phyloP scores from a whole-genome alignment of 92 coral and sea anemone genomes.

The Blastomussa wellsi region DNA sequence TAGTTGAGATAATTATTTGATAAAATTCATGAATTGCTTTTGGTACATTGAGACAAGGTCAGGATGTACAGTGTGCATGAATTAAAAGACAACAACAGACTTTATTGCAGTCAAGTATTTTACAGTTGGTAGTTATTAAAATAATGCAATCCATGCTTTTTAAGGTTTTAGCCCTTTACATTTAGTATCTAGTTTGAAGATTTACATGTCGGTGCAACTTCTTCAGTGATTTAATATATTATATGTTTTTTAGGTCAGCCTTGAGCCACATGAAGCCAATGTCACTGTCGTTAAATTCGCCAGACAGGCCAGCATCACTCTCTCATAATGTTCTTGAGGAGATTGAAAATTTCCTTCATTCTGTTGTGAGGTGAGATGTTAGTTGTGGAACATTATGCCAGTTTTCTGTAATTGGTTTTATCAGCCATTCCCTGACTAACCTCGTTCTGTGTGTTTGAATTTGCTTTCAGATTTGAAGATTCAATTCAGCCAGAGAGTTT shows the following conservation, averaged over 20 bases:
- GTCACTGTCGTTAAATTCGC: slow-evolving; percentile 81
- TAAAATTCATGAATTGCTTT: background rate
- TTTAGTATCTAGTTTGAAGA: background rate
- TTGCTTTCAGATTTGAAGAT: slow-evolving; percentile 69
- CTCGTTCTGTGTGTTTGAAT: background rate
- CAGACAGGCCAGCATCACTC: slow-evolving; percentile 88
- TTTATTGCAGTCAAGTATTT: too few relatives aligned
- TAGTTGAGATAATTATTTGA: background rate
- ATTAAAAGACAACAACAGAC: too few relatives aligned
- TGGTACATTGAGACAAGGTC: background rate
- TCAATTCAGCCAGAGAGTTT: slow-evolving; percentile 85
- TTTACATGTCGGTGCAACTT: background rate
- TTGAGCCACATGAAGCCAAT: slow-evolving; percentile 92
- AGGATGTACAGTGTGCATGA: background rate
- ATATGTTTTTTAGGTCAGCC: too few relatives aligned
- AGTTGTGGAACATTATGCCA: too few relatives aligned
- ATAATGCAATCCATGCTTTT: background rate
- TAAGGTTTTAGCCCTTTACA: too few relatives aligned
- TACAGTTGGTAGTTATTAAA: too few relatives aligned
- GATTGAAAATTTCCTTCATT: slow-evolving; percentile 89
- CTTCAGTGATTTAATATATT: background rate
- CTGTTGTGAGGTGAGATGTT: slow-evolving; percentile 74
- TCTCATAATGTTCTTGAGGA: slow-evolving; percentile 94
- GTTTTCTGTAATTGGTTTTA: background rate
- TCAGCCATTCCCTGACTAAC: background rate